A percentile compares a stretch with the other conserved stretches of the same genome.
phyloP scores from a whole-genome alignment of 2,113 vertebrate genomes.

The Opisthocomus hoazin region DNA sequence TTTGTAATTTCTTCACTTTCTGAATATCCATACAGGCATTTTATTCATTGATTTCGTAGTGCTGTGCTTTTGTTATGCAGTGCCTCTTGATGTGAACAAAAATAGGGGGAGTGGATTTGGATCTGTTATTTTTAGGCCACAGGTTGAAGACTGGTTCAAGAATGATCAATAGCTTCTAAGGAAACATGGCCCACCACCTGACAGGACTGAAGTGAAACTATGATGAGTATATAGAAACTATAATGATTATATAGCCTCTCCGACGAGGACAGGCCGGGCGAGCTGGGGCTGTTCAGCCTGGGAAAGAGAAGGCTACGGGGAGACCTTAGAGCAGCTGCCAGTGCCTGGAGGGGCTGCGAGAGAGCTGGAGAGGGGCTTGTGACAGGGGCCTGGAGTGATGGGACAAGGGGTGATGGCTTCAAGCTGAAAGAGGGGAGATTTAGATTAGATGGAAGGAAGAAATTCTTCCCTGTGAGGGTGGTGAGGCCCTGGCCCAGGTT shows the following conservation, averaged over 20 bases:
- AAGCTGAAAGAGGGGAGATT: no score
- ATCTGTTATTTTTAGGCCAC: background rate
- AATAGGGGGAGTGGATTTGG: background rate
- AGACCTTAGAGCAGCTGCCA: background rate
- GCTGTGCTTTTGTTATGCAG: slow-evolving; percentile 18
- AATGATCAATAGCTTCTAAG: background rate
- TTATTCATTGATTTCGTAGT: slow-evolving; percentile 27
- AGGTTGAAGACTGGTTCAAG: background rate
- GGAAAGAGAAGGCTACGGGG: background rate
- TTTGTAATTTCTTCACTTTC: slow-evolving; percentile 39
- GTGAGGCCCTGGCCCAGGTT: no score
- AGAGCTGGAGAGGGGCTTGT: background rate
- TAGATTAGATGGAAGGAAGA: no score
- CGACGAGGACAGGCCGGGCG: background rate
- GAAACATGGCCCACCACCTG: background rate
- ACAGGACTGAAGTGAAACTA: background rate
- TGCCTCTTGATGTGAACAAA: slow-evolving; percentile 6
- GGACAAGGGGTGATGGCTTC: no score
- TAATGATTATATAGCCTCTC: background rate
- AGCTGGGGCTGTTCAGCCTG: background rate
- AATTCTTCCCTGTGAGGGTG: no score
- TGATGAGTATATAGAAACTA: background rate
- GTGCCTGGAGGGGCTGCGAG: background rate
- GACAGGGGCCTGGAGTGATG: no score
- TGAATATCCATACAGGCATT: background rate